Conservation (phyloP, 2,888 invertebrate genomes). For the Dermolepida albohirtum region DNA sequence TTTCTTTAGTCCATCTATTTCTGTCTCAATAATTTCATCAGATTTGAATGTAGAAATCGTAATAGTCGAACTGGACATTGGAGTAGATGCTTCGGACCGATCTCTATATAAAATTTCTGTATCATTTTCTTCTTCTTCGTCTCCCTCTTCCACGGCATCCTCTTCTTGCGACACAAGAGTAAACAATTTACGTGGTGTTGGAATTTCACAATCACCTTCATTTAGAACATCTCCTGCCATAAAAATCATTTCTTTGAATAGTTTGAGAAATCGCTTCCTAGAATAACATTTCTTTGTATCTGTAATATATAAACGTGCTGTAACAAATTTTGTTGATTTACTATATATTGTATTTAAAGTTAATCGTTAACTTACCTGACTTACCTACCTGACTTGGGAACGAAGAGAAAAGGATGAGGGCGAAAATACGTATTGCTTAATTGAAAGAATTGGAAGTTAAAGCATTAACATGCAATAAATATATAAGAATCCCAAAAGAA, state of each 20-base stretch:
- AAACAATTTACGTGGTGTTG: slow-evolving; percentile 56
- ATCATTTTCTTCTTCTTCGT: background rate
- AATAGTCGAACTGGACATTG: slow-evolving; percentile 30
- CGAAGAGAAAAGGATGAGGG: too few species aligned
- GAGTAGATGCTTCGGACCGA: background rate
- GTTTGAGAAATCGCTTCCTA: slow-evolving; percentile 56
- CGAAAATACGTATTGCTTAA: too few species aligned
- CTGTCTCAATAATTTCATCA: slow-evolving; percentile 35
- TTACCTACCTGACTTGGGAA: too few species aligned
- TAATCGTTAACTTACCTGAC: too few species aligned
- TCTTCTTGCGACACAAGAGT: slow-evolving; percentile 11
- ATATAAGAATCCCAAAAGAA: too few species aligned
- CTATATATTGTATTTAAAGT: too few species aligned
- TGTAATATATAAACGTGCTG: slow-evolving; percentile 47
- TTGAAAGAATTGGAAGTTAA: too few species aligned
- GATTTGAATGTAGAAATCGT: slow-evolving; percentile 35
- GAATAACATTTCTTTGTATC: slow-evolving; percentile 56
- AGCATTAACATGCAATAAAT: too few species aligned
- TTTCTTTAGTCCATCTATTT: slow-evolving; percentile 25
- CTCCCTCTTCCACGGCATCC: background rate
- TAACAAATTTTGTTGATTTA: too few species aligned
- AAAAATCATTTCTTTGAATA: slow-evolving; percentile 59
- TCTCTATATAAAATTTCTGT: background rate
- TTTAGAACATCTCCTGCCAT: slow-evolving; percentile 58
- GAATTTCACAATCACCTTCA: slow-evolving; percentile 54